Evolutionary conservation across 2,888 invertebrate genomes (phyloP).

Genomic region (Pilophorus perplexus): DNA sequence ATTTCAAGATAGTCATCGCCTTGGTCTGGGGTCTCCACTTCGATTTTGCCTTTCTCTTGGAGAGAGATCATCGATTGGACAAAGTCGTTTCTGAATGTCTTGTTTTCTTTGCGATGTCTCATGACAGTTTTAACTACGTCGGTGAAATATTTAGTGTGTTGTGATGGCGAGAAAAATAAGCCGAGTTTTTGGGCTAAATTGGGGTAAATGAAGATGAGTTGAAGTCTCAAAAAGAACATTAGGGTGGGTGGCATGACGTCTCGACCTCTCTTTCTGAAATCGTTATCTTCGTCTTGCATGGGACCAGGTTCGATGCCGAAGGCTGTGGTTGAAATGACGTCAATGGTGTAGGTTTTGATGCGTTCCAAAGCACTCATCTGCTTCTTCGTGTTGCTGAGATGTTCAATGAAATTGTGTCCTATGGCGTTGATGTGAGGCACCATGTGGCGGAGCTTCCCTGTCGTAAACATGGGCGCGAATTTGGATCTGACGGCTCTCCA

Average conservation of each 20-base stretch:
- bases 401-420: background rate
- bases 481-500: conserved; percentile 25
- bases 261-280: conserved; percentile 5
- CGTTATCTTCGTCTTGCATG: background rate
- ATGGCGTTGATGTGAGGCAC: background rate
- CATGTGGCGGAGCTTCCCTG: conserved; percentile 14
- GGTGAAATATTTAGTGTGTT: background rate
- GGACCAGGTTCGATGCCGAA: conserved; percentile 23
- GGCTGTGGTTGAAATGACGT: conserved; percentile 1
- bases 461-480: conserved; percentile 32
- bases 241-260: background rate
- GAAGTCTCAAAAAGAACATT: background rate
- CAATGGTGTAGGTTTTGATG: conserved; percentile 3
- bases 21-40: conserved; percentile 16
- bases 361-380: background rate
- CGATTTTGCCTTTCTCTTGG: conserved; percentile 32
- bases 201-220: background rate
- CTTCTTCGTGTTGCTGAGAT: background rate
- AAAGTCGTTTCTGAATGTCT: conserved; percentile 25
- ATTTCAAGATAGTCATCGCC: background rate
- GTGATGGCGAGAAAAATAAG: background rate
- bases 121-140: background rate
- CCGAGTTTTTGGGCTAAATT: conserved; percentile 1
- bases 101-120: background rate
- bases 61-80: conserved; percentile 34